These are phyloP conservation scores for Chrysomallon squamiferum DNA, from an alignment of 1,140 invertebrate species.

Conservation along the genomic window DNA sequence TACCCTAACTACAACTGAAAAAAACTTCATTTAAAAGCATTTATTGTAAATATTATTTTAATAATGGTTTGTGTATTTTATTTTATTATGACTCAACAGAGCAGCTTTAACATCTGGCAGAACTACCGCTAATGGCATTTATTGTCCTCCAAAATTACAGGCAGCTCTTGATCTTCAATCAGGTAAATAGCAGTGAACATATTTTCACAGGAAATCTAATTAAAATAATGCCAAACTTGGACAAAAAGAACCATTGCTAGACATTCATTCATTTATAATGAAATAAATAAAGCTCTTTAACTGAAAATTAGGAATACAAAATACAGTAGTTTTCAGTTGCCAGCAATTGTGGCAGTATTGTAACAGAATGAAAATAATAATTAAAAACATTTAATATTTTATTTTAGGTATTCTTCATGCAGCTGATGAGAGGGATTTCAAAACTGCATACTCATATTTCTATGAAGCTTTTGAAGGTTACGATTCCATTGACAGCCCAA, in stretches of 20 bases:
- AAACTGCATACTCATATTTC: conserved; percentile 99
- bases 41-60: not conserved
- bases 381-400: too few relatives aligned
- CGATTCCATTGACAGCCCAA: conserved; percentile 89
- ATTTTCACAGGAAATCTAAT: too few relatives aligned
- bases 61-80: not conserved
- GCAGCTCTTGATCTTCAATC: conserved; percentile 96
- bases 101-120: conserved; percentile 97
- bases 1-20: too few relatives aligned
- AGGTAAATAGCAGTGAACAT: conserved; percentile 68
- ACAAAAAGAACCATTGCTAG: too few relatives aligned
- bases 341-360: too few relatives aligned
- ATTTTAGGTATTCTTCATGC: conserved; percentile 89
- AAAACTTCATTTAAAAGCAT: too few relatives aligned
- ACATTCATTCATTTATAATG: too few relatives aligned
- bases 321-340: too few relatives aligned
- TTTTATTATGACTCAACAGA: conserved; percentile 60
- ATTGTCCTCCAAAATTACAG: conserved; percentile 98
- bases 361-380: too few relatives aligned
- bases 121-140: conserved; percentile 99
- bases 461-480: conserved; percentile 99
- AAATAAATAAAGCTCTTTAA: too few relatives aligned
- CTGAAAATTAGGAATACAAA: too few relatives aligned
- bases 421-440: conserved; percentile 98
- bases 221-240: too few relatives aligned